A percentile compares a stretch with the other conserved stretches of the same genome.
phyloP scores from a whole-genome alignment of 1,140 invertebrate genomes.

The Drosophila eugracilis region DNA sequence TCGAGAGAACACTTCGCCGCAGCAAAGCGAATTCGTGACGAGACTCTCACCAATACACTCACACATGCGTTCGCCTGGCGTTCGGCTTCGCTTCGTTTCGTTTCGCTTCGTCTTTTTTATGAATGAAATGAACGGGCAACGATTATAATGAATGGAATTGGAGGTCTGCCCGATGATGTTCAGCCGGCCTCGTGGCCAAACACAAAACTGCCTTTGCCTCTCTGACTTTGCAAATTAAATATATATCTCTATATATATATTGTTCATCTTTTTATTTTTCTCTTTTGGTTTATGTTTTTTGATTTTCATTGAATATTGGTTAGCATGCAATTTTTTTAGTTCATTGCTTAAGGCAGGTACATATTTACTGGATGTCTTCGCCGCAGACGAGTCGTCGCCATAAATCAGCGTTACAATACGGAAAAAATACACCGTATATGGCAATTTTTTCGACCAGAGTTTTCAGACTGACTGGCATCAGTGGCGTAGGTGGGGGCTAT shows the following conservation, averaged over 20 bases:
- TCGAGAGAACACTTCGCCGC: background rate
- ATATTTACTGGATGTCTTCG: slow-evolving; percentile 18
- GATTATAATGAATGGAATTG: slow-evolving; percentile 77
- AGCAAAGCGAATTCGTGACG: slow-evolving; percentile 40
- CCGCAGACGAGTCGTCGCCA: slow-evolving; percentile 66
- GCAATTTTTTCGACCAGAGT: slow-evolving; percentile 48
- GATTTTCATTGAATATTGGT: slow-evolving; percentile 25
- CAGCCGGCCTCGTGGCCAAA: slow-evolving; percentile 49
- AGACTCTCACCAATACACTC: background rate
- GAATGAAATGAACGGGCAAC: slow-evolving; percentile 67
- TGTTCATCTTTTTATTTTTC: slow-evolving; percentile 1
- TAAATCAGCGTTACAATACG: slow-evolving; percentile 43
- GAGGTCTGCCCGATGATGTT: slow-evolving; percentile 46
- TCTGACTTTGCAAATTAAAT: slow-evolving; percentile 60
- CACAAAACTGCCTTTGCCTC: slow-evolving; percentile 42
- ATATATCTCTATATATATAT: too few species aligned
- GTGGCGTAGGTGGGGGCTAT: background rate
- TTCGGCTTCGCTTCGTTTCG: slow-evolving; percentile 52
- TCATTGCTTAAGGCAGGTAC: slow-evolving; percentile 23
- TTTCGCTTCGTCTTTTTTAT: slow-evolving; percentile 76
- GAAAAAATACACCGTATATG: slow-evolving; percentile 38
- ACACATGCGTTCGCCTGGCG: slow-evolving; percentile 16
- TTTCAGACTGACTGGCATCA: slow-evolving; percentile 53
- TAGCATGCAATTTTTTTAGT: slow-evolving; percentile 42
- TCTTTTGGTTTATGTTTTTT: background rate